Percentiles rank a stretch among this genome's conserved stretches.
These are phyloP conservation scores for Setophaga kirtlandii DNA, from an alignment of 2,113 vertebrate genomes.

Conservation along the genomic window DNA sequence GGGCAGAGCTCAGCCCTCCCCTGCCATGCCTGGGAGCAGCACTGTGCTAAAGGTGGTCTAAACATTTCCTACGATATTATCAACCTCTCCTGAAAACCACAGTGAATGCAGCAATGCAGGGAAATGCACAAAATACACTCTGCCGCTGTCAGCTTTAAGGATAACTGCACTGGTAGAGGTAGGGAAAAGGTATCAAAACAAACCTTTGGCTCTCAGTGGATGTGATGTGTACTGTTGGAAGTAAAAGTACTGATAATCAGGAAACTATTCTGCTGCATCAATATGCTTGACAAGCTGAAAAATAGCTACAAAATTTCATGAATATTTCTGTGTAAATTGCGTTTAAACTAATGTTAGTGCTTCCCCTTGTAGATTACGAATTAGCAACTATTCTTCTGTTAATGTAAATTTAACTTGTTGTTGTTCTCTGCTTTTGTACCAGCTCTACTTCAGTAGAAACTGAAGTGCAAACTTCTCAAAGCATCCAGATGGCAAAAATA, in stretches of 20 bases:
- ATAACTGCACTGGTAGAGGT: background rate
- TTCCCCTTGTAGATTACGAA: conserved; percentile 65
- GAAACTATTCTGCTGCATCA: conserved; percentile 44
- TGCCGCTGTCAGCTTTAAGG: background rate
- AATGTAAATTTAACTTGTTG: conserved; percentile 70
- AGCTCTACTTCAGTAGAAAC: conserved; percentile 52
- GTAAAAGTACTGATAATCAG: conserved; percentile 49
- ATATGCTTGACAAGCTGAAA: conserved; percentile 61
- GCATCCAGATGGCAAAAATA: conserved; percentile 72
- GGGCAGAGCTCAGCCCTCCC: background rate
- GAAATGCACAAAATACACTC: background rate
- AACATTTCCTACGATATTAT: background rate
- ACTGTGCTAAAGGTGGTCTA: background rate
- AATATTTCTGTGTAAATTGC: conserved; percentile 68
- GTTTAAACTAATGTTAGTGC: conserved; percentile 63
- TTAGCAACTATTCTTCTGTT: conserved; percentile 67
- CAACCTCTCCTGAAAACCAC: background rate
- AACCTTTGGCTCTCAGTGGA: background rate
- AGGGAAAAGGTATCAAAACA: conserved; percentile 22
- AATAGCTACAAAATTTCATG: conserved; percentile 67
- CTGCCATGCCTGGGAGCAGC: background rate
- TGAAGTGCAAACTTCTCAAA: conserved; percentile 56
- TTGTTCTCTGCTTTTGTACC: conserved; percentile 62
- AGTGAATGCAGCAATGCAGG: background rate
- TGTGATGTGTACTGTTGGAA: background rate